Base-by-base conservation (phyloP, 2,113 vertebrate genomes). In the Calypte anna region DNA sequence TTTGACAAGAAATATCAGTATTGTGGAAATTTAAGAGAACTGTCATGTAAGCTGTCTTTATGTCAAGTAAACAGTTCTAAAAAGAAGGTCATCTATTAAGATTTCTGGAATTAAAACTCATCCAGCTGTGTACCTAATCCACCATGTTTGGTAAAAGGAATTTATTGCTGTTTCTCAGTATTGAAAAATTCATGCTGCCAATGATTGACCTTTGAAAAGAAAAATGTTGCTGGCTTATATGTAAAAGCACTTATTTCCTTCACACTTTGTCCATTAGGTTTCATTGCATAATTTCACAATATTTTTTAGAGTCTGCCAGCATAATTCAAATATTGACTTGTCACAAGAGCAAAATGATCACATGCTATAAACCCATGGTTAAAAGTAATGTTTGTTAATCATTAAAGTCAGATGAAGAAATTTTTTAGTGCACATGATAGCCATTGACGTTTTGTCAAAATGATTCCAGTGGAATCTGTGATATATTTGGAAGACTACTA, bases 131-230 rank as follows among this genome's bases (percentile, higher is more conserved):
- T 96, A 96, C 79, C 14, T 96, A 14, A 94, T 86, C 53, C 77
- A 95, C 92, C 79, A 96, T 57, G 58, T 92, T 94, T 54, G 91
- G 81, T 85, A 68, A 96, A 97, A 97, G 83, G 63, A 97, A 97
- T 97, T 97, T 97, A 96, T 97, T 97, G 81, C 88, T 95, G 14
- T 88, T 97, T 97, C 95, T 96, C 91, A 91, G 92, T 95, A 97
- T 93, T 91, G 72, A 92, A 97, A 97, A 98, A 96, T 97, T 98
- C 96, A 96, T 91, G 91, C 94, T 98, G 97, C 96, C 97, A 97
- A 96, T 97, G 93, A 97, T 91, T 98, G 96, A 98, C 97, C 97
- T 98, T 98, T 97, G 97, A 84, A 96, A 98, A 97, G 96, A 98
- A 97, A 98, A 98, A 97, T 94, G 88, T 91, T 86, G 31, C 91